These are phyloP conservation scores for Aromia moschata DNA, from an alignment of 2,888 invertebrate species.

Conservation along the genomic window DNA sequence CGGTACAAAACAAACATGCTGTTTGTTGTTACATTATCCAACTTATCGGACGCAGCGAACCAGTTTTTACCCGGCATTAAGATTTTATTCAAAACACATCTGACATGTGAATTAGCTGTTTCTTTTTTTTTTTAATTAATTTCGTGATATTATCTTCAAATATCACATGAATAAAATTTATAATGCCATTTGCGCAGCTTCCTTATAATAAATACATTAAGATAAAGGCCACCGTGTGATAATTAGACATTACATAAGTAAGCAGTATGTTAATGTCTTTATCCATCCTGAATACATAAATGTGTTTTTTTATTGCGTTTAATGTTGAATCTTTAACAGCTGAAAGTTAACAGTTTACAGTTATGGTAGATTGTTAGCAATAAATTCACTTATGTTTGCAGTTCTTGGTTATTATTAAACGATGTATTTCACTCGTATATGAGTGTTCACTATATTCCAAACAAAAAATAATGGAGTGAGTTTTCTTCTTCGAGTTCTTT, in stretches of 20 bases:
- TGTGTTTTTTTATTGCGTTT: neutral
- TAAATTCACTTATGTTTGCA: no score
- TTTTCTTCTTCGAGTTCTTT: no score
- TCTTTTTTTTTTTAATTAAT: conserved; percentile 5
- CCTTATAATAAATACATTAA: conserved; percentile 16
- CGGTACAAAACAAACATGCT: conserved; percentile 19
- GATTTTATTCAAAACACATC: conserved; percentile 6
- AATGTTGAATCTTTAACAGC: neutral
- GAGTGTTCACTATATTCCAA: no score
- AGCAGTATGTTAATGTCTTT: conserved; percentile 1
- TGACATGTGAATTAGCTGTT: conserved; percentile 4
- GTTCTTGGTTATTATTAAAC: no score
- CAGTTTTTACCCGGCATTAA: conserved; percentile 11
- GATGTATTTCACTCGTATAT: no score
- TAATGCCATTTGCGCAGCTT: conserved; percentile 6
- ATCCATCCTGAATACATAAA: neutral
- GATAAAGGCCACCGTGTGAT: neutral
- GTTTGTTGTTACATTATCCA: conserved; percentile 11
- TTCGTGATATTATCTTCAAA: conserved; percentile 4
- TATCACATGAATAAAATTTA: conserved; percentile 5
- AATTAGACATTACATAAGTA: conserved; percentile 5
- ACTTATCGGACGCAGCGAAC: conserved; percentile 17
- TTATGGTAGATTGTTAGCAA: no score
- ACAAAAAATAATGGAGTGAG: no score
- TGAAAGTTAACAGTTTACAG: neutral